Evolutionary conservation across 2,113 vertebrate species (phyloP).

Genomic region (Eurypyga helias): DNA sequence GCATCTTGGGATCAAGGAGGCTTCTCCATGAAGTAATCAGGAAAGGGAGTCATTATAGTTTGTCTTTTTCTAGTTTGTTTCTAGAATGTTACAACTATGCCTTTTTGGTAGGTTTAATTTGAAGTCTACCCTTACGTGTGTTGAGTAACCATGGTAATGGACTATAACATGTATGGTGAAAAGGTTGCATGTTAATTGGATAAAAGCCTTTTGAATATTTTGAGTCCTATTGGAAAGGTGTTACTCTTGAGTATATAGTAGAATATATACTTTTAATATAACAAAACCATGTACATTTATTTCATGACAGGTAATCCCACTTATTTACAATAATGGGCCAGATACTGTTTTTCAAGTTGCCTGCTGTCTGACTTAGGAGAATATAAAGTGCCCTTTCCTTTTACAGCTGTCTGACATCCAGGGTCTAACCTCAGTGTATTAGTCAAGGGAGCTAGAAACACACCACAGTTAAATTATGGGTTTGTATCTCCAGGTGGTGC

Average conservation of each 20-base stretch:
- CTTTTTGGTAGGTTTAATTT: not conserved
- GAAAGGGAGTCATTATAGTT: not conserved
- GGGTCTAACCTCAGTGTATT: not conserved
- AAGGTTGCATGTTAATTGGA: not conserved
- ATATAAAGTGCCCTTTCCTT: not conserved
- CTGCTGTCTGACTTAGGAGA: not conserved
- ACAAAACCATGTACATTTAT: not conserved
- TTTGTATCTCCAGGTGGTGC: conserved; percentile 56
- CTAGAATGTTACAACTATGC: not conserved
- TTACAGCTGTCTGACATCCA: not conserved
- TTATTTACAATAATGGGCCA: not conserved
- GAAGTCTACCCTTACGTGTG: not conserved
- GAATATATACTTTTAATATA: not conserved
- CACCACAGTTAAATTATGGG: conserved; percentile 36
- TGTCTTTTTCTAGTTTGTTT: not conserved
- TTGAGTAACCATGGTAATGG: not conserved
- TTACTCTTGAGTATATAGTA: not conserved
- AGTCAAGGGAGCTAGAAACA: conserved; percentile 11
- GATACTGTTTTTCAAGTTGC: not conserved
- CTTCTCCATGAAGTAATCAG: not conserved
- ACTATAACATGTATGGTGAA: not conserved
- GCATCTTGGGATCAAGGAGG: not conserved
- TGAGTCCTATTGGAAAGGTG: not conserved
- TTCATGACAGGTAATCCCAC: not conserved
- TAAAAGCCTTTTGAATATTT: not conserved